Evolutionary conservation across 1,140 invertebrate species (phyloP).

Genomic region (Capitella teleta): DNA sequence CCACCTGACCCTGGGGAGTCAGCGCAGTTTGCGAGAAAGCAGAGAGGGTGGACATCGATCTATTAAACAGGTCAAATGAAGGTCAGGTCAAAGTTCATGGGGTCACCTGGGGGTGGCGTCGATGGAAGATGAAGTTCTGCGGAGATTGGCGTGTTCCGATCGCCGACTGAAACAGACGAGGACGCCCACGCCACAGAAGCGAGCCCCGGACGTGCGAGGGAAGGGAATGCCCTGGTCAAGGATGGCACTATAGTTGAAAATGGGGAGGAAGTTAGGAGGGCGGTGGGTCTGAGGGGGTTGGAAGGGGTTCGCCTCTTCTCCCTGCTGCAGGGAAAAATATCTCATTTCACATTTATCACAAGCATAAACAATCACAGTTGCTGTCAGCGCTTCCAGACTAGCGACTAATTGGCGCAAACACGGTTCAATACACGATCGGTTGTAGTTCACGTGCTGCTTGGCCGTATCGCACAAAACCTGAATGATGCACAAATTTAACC

Average conservation of each 20-base stretch:
- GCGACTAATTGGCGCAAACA: conserved; percentile 63
- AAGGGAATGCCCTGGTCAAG: conserved; percentile 71
- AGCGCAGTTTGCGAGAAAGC: not conserved
- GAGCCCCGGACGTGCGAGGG: conserved; percentile 81
- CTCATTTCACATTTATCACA: not conserved
- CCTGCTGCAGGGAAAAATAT: conserved; percentile 9
- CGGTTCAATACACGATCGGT: conserved; percentile 65
- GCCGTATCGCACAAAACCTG: conserved; percentile 60
- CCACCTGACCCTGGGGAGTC: not conserved
- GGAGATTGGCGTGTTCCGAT: conserved; percentile 30
- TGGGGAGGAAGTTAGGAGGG: conserved; percentile 4
- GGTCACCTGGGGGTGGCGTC: conserved; percentile 22
- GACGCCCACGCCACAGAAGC: conserved; percentile 55
- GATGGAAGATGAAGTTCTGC: not conserved
- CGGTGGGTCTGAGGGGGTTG: conserved; percentile 15
- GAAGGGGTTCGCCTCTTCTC: conserved; percentile 17
- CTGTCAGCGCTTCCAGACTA: conserved; percentile 43
- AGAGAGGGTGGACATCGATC: not conserved
- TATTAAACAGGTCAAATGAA: not conserved
- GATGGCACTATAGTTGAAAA: conserved; percentile 3
- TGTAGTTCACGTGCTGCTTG: conserved; percentile 60
- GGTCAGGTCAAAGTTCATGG: not conserved
- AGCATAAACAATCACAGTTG: conserved; percentile 27
- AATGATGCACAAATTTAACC: too few relatives aligned
- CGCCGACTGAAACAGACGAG: conserved; percentile 7